A percentile compares a stretch with the other conserved stretches of the same genome.
Evolutionary conservation across 2,113 vertebrate species (phyloP).

Genomic region (Pelvicachromis taeniatus): DNA sequence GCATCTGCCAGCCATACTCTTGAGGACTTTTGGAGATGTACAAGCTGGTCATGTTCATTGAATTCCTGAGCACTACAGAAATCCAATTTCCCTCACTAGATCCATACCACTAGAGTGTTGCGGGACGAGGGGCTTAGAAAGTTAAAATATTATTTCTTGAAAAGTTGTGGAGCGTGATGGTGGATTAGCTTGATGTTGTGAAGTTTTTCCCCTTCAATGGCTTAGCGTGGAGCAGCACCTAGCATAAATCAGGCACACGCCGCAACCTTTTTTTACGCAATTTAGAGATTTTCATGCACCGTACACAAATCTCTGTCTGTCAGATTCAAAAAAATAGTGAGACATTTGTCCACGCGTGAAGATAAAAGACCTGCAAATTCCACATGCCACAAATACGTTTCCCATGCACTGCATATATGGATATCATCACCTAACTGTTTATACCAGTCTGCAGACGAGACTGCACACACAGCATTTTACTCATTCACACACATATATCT

Average conservation of each 20-base stretch:
- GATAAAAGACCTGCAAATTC: slow-evolving; percentile 10
- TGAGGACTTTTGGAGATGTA: slow-evolving; percentile 27
- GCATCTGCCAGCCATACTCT: slow-evolving; percentile 9
- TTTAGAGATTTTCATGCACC: neutral
- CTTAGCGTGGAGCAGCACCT: neutral
- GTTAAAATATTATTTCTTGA: slow-evolving; percentile 41
- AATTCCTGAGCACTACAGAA: slow-evolving; percentile 42
- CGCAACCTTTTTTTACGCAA: neutral
- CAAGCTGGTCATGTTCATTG: slow-evolving; percentile 54
- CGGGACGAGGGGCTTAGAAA: slow-evolving; percentile 30
- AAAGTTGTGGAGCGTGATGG: slow-evolving; percentile 32
- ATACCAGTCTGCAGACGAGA: slow-evolving; percentile 17
- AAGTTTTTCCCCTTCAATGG: neutral
- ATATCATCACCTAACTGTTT: slow-evolving; percentile 18
- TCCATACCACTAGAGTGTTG: slow-evolving; percentile 26
- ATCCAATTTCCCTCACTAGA: slow-evolving; percentile 46
- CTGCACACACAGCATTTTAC: neutral
- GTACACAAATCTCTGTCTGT: neutral
- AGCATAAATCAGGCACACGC: neutral
- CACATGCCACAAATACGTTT: neutral
- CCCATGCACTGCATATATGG: neutral
- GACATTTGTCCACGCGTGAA: neutral
- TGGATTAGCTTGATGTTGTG: slow-evolving; percentile 36
- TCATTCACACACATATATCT: neutral
- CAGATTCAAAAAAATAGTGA: neutral